Conservation (phyloP, 1,140 invertebrate species). For the Cheumatopsyche charites region DNA sequence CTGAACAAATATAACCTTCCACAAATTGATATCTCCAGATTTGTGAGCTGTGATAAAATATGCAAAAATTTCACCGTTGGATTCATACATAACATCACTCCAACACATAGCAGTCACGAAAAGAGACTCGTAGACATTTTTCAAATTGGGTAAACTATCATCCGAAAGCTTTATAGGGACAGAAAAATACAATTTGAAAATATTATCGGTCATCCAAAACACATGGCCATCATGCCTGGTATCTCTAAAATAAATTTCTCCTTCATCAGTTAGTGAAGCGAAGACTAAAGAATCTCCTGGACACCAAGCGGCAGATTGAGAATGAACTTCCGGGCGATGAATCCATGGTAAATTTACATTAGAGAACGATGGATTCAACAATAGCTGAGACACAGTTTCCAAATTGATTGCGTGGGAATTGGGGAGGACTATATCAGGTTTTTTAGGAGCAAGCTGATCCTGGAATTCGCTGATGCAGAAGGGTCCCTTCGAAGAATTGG, state of each 20-base stretch:
- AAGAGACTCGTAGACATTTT: neutral
- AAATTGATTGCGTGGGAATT: neutral
- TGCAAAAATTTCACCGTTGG: neutral
- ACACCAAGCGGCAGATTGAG: neutral
- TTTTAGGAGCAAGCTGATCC: too few relatives aligned
- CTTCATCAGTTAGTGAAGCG: neutral
- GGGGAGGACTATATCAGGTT: too few relatives aligned
- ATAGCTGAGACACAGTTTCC: neutral
- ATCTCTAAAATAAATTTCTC: neutral
- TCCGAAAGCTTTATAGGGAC: neutral
- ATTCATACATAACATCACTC: neutral
- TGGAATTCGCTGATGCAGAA: too few relatives aligned
- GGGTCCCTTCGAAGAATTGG: too few relatives aligned
- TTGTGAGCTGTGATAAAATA: neutral
- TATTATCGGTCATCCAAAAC: neutral
- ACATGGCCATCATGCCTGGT: neutral
- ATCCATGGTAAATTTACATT: neutral
- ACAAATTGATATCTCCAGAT: neutral
- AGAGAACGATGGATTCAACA: neutral
- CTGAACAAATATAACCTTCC: neutral
- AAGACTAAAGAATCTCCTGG: neutral
- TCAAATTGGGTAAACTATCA: neutral
- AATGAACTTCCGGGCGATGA: too few relatives aligned
- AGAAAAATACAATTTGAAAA: neutral
- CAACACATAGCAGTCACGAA: conserved; percentile 8